These are phyloP conservation scores for Physeter macrocephalus DNA, from an alignment of 2,113 vertebrate genomes.

Conservation along the genomic window DNA sequence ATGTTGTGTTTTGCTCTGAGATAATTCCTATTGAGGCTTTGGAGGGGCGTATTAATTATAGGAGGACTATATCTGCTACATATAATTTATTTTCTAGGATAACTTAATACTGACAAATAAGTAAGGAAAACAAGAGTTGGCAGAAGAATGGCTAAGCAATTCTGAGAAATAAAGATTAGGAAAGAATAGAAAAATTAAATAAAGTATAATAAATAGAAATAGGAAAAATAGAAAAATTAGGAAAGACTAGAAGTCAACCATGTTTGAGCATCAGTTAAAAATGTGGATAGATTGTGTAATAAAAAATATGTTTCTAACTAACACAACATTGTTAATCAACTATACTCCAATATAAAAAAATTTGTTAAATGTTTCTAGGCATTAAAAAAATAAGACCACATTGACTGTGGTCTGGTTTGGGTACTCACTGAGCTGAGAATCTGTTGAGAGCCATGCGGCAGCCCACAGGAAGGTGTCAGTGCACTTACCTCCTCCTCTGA, in stretches of 20 bases:
- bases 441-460: not conserved
- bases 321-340: not conserved
- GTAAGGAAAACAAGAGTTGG: not conserved
- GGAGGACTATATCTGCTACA: not conserved
- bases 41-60: not conserved
- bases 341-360: not conserved
- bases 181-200: not conserved
- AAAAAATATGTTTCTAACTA: not conserved
- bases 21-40: not conserved
- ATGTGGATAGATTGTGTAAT: not conserved
- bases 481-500: not conserved
- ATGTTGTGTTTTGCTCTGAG: not conserved
- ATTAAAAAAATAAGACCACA: not conserved
- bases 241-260: not conserved
- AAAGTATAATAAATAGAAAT: not conserved
- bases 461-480: rapidly evolving
- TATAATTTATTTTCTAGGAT: not conserved
- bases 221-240: not conserved
- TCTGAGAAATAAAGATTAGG: constrained; percentile 2
- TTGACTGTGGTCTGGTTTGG: not conserved
- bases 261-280: not conserved
- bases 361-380: not conserved
- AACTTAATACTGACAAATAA: not conserved
- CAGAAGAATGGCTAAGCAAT: not conserved
- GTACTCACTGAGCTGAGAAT: not conserved